Conservation (phyloP, 2,113 vertebrate species). For the Rhinolophus sinicus region DNA sequence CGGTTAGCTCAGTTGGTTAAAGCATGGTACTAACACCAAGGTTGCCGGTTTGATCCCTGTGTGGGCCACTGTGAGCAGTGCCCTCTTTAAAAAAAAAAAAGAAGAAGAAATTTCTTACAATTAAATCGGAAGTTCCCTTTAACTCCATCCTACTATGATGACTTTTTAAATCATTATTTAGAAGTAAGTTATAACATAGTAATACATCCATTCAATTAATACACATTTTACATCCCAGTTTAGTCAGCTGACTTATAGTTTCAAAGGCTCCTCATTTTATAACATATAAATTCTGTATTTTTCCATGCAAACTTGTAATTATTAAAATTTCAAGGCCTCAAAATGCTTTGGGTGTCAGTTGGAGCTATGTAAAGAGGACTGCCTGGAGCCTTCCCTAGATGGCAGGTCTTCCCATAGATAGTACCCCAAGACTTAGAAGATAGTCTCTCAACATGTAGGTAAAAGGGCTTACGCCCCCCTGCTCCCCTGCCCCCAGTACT, state of each 20-base stretch:
- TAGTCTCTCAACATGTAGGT: background rate
- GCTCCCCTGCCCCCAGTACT: background rate
- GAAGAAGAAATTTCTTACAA: background rate
- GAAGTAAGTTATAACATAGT: background rate
- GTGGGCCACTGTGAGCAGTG: no score
- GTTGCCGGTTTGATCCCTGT: no score
- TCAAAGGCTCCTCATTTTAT: slow-evolving; percentile 24
- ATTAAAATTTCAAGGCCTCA: background rate
- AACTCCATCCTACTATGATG: background rate
- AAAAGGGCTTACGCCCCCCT: background rate
- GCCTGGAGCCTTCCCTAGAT: background rate
- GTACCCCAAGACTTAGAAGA: background rate
- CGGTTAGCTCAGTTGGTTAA: no score
- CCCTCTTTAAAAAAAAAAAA: no score
- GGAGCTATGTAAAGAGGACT: background rate
- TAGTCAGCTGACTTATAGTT: slow-evolving; percentile 27
- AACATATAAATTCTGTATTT: background rate
- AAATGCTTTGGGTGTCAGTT: background rate
- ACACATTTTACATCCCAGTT: background rate
- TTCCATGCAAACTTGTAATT: background rate
- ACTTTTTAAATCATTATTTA: background rate
- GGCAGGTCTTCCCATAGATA: background rate
- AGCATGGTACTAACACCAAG: no score
- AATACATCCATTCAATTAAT: background rate
- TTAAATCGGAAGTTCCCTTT: background rate